Evolutionary conservation across 2,113 vertebrate species (phyloP), one percentile per base, ranked within the genome.

Genomic region (Sminthopsis crassicaudata): DNA sequence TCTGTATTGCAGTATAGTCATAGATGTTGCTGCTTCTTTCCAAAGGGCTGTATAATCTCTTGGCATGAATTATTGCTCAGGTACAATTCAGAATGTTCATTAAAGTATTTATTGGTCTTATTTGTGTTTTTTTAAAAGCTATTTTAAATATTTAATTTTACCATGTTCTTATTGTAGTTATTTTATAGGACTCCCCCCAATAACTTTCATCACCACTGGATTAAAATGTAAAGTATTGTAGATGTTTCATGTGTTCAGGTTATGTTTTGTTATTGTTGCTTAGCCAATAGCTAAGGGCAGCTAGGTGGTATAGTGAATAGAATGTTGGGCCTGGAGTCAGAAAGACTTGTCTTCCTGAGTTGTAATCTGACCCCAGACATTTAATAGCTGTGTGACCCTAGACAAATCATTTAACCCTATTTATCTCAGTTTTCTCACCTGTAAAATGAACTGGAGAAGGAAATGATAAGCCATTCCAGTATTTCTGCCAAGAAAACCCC

Each of bases 111-210:
- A 36, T 12, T 76, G 12, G 36, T 91, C 27, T 90, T 67, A 48
- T 90, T 60, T 48, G 88, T 93, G 93, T n/a, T 84, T 51, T 89
- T 93, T 48, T 53, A 92, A 93, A 54, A 2, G 7, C 52, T 36
- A 6, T 91, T 93, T 93, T n/a, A 60, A 60, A 27, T 60, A 60
- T 60, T 60, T 60, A 60, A 60, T 60, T 60, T 60, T 60, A 27
- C 55, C 55, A 60, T 60, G 55, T 60, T 26, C 8, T 30, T 60
- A 60, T 10, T 60, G 26, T 10, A 60, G 26, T 30, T 9, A 60
- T 76, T 90, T 89, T 48, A 10, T 46, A 27, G 48, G 25, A 60
- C 91, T 48, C 76, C 57, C 54, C 4, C 46, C 46, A 89, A 42
- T 89, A 23, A 42, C 46, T 42, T 46, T 46, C 46, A 22, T 89